Evolutionary conservation across 2,797 vertebrate species (phyloP).

Genomic region (Poeciliopsis paucimaculata): DNA sequence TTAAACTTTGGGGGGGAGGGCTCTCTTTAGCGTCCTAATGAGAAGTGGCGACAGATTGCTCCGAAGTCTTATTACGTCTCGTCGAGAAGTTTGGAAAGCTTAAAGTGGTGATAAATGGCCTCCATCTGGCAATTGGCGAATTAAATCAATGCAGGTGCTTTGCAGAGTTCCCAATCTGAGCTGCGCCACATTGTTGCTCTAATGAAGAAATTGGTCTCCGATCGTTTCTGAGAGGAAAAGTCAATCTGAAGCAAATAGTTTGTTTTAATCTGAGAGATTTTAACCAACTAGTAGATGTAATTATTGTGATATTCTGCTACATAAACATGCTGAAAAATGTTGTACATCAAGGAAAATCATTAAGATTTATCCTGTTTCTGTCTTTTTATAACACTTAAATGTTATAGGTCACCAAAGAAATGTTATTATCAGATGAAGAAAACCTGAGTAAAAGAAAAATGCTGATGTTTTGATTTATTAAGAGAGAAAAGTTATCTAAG

Average conservation of each 20-base stretch:
- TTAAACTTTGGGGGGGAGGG: constrained; percentile 59
- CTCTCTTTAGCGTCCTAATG: constrained; percentile 69
- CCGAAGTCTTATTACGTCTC: constrained; percentile 52
- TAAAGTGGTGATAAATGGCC: constrained; percentile 56
- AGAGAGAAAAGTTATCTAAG: background rate
- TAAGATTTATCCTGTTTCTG: background rate
- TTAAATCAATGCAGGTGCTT: constrained; percentile 47
- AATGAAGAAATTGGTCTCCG: constrained; percentile 1
- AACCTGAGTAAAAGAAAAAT: background rate
- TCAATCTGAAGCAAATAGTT: background rate
- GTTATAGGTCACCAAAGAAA: background rate
- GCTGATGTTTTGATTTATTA: background rate
- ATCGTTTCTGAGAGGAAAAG: background rate
- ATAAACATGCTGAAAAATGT: background rate
- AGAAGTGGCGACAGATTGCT: constrained; percentile 66
- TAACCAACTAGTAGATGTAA: background rate
- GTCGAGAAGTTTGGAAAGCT: constrained; percentile 67
- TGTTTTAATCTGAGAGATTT: background rate
- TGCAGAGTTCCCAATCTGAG: background rate
- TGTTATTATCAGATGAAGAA: background rate
- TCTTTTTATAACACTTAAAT: background rate
- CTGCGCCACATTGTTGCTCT: background rate
- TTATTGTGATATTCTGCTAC: background rate
- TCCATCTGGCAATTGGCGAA: constrained; percentile 37
- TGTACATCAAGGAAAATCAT: background rate